These are phyloP conservation scores for Caloenas nicobarica DNA, from an alignment of 2,113 vertebrate species.

Conservation along the genomic window DNA sequence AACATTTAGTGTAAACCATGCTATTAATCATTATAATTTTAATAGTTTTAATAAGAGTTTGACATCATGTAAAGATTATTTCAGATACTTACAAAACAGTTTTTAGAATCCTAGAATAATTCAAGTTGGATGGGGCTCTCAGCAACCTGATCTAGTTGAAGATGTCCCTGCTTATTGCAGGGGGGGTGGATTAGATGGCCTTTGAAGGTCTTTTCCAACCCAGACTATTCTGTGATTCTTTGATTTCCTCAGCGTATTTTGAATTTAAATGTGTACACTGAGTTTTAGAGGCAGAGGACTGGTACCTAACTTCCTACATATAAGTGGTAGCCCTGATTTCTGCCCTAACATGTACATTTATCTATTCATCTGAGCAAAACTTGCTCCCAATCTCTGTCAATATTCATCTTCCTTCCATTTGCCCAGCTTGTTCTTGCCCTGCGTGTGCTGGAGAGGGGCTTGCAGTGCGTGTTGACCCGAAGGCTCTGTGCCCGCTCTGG, in stretches of 20 bases:
- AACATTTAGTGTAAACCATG: not conserved
- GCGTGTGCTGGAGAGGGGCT: not conserved
- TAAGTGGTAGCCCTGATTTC: not conserved
- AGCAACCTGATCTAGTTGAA: too few species aligned
- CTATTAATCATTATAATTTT: not conserved
- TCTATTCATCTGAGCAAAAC: not conserved
- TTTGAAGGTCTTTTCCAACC: too few species aligned
- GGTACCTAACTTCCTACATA: not conserved
- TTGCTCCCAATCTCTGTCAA: not conserved
- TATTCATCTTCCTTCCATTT: not conserved
- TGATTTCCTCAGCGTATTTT: not conserved
- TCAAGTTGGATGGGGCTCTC: not conserved
- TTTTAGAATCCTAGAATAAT: not conserved
- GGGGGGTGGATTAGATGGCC: too few species aligned
- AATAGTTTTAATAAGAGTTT: slow-evolving; percentile 9
- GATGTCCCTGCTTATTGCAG: too few species aligned
- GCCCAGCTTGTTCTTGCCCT: not conserved
- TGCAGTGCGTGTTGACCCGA: not conserved
- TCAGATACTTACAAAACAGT: not conserved
- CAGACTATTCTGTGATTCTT: too few species aligned
- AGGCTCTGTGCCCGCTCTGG: not conserved
- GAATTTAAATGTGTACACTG: not conserved
- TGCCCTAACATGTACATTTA: not conserved
- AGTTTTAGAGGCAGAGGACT: not conserved
- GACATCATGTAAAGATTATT: not conserved